phyloP scores from a whole-genome alignment of 1,140 invertebrate species.

The Drosophila arawakana region DNA sequence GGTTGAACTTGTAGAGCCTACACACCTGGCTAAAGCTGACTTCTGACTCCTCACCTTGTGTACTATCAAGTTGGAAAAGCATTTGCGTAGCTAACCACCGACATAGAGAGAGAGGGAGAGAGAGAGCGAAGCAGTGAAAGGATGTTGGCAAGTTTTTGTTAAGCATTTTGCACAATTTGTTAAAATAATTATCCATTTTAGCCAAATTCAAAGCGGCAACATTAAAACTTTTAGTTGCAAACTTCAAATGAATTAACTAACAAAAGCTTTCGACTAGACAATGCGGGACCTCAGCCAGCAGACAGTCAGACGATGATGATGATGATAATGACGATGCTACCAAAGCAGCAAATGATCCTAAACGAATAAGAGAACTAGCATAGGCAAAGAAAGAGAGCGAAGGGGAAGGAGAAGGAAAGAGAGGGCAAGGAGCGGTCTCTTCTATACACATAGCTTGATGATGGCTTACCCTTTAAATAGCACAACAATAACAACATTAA shows the following conservation, averaged over 20 bases:
- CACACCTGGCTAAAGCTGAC: slow-evolving; percentile 4
- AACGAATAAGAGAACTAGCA: neutral
- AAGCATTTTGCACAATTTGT: slow-evolving; percentile 73
- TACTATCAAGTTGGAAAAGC: slow-evolving; percentile 2
- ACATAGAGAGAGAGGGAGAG: slow-evolving; percentile 1
- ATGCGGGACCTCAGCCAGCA: slow-evolving; percentile 12
- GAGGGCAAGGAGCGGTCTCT: neutral
- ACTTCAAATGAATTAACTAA: slow-evolving; percentile 72
- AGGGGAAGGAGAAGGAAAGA: neutral
- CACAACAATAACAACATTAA: slow-evolving; percentile 23
- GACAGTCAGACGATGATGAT: neutral
- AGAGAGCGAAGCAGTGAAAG: slow-evolving; percentile 4
- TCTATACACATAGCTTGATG: slow-evolving; percentile 23
- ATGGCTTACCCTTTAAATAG: slow-evolving; percentile 40
- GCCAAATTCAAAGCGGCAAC: slow-evolving; percentile 70
- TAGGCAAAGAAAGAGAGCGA: neutral
- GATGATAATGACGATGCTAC: neutral
- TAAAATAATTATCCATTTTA: slow-evolving; percentile 80
- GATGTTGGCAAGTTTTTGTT: slow-evolving; percentile 44
- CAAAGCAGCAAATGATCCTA: slow-evolving; percentile 33
- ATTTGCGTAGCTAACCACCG: slow-evolving; percentile 19
- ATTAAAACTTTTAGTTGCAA: slow-evolving; percentile 72
- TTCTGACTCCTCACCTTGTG: neutral
- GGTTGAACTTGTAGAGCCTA: slow-evolving; percentile 24
- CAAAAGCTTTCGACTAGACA: slow-evolving; percentile 42